These are phyloP conservation scores for Ibycter americanus DNA, from an alignment of 2,797 vertebrate genomes.

Conservation along the genomic window DNA sequence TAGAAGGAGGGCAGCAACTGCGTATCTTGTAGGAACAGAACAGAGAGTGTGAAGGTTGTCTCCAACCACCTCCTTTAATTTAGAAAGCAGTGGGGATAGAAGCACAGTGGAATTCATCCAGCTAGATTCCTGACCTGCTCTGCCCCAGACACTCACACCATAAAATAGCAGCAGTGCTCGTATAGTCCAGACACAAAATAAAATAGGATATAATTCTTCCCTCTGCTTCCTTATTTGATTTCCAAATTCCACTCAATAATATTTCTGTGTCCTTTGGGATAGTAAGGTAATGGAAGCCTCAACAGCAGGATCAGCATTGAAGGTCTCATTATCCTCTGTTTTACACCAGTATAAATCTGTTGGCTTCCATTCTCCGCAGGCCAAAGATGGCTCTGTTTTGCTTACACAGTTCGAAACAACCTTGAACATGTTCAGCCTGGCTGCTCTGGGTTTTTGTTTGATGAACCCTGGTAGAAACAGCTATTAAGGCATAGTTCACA, in stretches of 20 bases:
- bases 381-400: not conserved
- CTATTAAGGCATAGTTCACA: not conserved
- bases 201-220: constrained; percentile 25
- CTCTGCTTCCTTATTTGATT: constrained; percentile 6
- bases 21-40: not conserved
- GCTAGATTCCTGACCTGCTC: not conserved
- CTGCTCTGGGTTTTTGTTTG: not conserved
- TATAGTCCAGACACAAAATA: constrained; percentile 19
- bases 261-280: not conserved
- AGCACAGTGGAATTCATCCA: constrained; percentile 39
- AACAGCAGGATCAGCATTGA: not conserved
- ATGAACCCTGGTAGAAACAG: not conserved
- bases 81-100: constrained; percentile 43
- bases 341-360: not conserved
- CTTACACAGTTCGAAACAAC: not conserved
- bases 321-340: not conserved
- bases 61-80: constrained; percentile 66
- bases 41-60: not conserved
- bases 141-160: constrained; percentile 20
- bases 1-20: not conserved
- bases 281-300: not conserved
- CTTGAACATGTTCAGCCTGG: not conserved
- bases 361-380: not conserved
- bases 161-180: constrained; percentile 34
- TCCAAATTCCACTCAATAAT: constrained; percentile 13